phyloP scores from a whole-genome alignment of 2,888 invertebrate species.

The Phyllotreta striolata region DNA sequence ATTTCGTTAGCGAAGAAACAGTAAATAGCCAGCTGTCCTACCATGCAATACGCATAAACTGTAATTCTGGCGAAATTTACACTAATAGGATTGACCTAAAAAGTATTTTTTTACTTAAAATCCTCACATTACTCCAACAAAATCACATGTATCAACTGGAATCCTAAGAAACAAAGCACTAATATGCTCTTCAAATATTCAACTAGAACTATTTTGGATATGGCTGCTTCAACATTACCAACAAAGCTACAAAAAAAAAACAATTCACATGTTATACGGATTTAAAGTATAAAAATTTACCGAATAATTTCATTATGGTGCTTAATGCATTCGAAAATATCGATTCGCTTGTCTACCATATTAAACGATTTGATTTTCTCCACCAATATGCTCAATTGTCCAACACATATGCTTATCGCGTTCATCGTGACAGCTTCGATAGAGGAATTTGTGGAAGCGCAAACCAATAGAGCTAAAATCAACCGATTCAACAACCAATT shows the following conservation, averaged over 20 bases:
- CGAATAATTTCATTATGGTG: slow-evolving; percentile 8
- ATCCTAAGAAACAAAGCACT: slow-evolving; percentile 4
- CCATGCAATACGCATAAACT: background rate
- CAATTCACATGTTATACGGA: background rate
- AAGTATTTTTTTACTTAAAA: background rate
- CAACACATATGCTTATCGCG: no score
- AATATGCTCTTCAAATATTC: slow-evolving; percentile 9
- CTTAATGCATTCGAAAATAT: slow-evolving; percentile 4
- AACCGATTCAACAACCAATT: no score
- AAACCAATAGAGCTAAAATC: no score
- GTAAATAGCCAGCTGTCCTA: slow-evolving; percentile 1
- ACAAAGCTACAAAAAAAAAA: background rate
- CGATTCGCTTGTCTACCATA: background rate
- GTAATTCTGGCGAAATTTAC: background rate
- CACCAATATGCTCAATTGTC: no score
- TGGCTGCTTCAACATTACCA: slow-evolving; percentile 1
- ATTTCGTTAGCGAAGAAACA: slow-evolving; percentile 11
- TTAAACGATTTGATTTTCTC: no score
- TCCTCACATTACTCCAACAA: background rate
- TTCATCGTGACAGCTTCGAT: no score
- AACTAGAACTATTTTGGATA: background rate
- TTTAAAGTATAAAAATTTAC: slow-evolving; percentile 6
- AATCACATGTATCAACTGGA: slow-evolving; percentile 6
- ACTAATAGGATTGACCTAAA: slow-evolving; percentile 4
- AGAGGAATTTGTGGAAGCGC: no score